Conservation (phyloP, 2,113 vertebrate genomes). For the Campylomormyrus tamandua region DNA sequence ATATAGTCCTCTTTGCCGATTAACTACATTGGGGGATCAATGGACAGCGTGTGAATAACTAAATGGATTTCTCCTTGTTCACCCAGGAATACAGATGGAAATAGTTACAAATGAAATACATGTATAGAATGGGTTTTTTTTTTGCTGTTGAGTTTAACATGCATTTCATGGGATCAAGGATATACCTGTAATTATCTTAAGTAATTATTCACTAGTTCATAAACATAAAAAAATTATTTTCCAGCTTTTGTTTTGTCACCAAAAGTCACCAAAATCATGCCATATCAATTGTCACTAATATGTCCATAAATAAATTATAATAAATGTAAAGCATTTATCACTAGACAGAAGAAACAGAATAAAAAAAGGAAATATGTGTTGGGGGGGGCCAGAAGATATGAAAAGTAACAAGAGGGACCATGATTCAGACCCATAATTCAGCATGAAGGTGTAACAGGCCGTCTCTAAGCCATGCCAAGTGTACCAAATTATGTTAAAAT, state of each 20-base stretch:
- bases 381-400: background rate
- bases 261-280: conserved; percentile 1
- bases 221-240: background rate
- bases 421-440: background rate
- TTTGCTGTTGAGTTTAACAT: background rate
- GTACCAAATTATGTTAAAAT: background rate
- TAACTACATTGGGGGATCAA: background rate
- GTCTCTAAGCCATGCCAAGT: background rate
- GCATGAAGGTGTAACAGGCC: background rate
- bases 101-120: background rate
- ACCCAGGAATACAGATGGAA: background rate
- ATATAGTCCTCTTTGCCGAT: background rate
- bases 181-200: background rate
- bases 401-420: background rate
- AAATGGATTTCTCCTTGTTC: background rate
- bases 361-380: background rate
- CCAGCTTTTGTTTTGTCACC: background rate
- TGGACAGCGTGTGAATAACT: background rate
- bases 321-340: background rate
- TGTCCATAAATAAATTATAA: background rate
- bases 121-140: background rate
- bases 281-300: background rate
- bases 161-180: background rate
- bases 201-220: background rate
- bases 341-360: background rate